Base-by-base conservation (phyloP, 2,797 vertebrate genomes). In the Acipenser transmontanus region DNA sequence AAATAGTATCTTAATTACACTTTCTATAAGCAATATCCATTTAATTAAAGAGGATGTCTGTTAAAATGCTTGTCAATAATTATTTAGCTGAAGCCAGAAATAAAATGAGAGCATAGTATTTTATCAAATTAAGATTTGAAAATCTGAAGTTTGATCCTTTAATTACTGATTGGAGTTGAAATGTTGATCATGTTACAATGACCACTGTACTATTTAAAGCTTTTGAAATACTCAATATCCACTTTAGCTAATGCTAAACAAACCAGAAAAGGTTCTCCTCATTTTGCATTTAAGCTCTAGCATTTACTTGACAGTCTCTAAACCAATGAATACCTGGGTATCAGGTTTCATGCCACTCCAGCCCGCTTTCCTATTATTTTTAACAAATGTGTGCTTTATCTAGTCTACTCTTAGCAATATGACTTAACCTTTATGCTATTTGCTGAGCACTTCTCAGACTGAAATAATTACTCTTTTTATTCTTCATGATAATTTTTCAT, bases 81-180 rank as follows among this genome's bases (percentile, higher is more conserved):
- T 75, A 60, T 76, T 74, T 65, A 63, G 34, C 34, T 34, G 34
- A 83, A 75, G n/a, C 63, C 54, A 59, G 66, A 65, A 78, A 71
- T 66, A 47, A 68, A 65, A 7, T 11, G 49, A 61, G 65, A 77
- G 71, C 47, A 76, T 71, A 80, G 72, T 48, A 74, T 76, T 65
- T 70, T 67, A 69, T 34, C 74, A 72, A 73, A 78, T 77, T 51
- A 64, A 78, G 71, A 72, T 70, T 50, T 63, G 66, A 78, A 75
- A 61, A 47, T 78, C 61, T 49, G 17, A 70, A 78, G 62, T 70
- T 62, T 73, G 11, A 76, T 75, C 72, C 76, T 54, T 69, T 74
- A 75, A 82, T 48, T 73, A 34, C 34, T 76, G 69, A 76, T 79
- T 67, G 77, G 59, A 76, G 56, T 56, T 74, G 72, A 79, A 81